Conservation (phyloP, 1,140 invertebrate species). For the Kradibia gibbosae region DNA sequence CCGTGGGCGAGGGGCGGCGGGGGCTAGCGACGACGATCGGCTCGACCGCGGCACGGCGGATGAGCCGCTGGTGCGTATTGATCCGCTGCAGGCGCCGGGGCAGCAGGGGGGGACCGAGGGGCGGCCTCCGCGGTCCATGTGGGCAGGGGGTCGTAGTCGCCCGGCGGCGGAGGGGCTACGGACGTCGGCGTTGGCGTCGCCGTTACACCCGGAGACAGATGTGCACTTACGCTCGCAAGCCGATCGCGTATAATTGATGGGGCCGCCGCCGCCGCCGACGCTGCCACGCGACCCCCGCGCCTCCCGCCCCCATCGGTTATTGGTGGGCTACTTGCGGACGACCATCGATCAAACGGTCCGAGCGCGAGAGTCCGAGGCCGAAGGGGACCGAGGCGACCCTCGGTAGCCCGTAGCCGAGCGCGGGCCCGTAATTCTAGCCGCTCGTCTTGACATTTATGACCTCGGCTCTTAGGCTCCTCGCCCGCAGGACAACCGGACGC, state of each 20-base stretch:
- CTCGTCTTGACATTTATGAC: too few relatives aligned
- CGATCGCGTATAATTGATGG: slow-evolving; percentile 52
- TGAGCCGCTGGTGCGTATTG: slow-evolving; percentile 65
- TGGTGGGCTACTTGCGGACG: slow-evolving; percentile 34
- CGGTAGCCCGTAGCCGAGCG: neutral
- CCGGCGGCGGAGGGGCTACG: slow-evolving; percentile 34
- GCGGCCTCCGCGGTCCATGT: slow-evolving; percentile 16
- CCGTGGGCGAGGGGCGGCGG: neutral
- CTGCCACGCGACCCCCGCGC: too few relatives aligned
- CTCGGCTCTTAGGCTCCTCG: neutral
- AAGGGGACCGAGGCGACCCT: too few relatives aligned
- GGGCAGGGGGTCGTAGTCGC: slow-evolving; percentile 27
- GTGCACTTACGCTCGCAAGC: slow-evolving; percentile 49
- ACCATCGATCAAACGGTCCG: neutral
- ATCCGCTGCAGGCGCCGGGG: slow-evolving; percentile 63
- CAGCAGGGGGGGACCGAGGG: slow-evolving; percentile 46
- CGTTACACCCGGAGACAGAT: slow-evolving; percentile 39
- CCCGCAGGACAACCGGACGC: too few relatives aligned
- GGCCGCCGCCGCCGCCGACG: slow-evolving; percentile 26
- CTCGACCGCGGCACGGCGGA: too few relatives aligned
- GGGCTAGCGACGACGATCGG: too few relatives aligned
- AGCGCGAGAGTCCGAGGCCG: too few relatives aligned
- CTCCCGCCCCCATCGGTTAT: too few relatives aligned
- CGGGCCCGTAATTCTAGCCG: neutral
- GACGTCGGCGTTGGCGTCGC: slow-evolving; percentile 34